Evolutionary conservation across 2,113 vertebrate genomes (phyloP), one percentile per base, ranked within the genome.

Genomic region (Cavia porcellus): DNA sequence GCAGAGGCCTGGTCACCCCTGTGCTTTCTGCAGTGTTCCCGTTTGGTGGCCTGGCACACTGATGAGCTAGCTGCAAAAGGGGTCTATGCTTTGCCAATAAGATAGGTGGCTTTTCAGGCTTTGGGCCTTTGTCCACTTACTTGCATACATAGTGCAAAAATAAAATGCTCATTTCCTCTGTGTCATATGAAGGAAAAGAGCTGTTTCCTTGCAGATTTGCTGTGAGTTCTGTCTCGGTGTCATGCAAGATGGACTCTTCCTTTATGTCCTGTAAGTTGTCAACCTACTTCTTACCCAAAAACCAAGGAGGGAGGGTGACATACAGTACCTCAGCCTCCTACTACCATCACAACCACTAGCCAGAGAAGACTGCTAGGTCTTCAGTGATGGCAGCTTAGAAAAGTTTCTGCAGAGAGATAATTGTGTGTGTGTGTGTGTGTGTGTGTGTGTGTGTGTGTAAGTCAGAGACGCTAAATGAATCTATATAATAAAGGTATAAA

Each of bases 391-490:
- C 52, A 70, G 87, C 32, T 45, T 5, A 38, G n/a, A 86, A 32
- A 1, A 82, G 11, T 45, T 86, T 95, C n/a, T 70, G 30, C 4
- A 84, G 45, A 74, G 81, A 50, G 81, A 50, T 15, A 55, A 45
- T 9, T 25, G 22, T 47, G 74, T 47, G 7, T 1, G 70, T 25
- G 22, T 47, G 74, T 47, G 38, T 45, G 72, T 77, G 7, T 1
- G 70, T 74, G 70, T 42, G 42, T 75, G 74, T 47, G 74, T 77
- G 74, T 66, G 14, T 52, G 30, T 74, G 62, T 74, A 86, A 92
- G 30, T 35, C 25, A 86, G 86, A 95, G 89, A 95, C 80, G 64
- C 55, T 83, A 89, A 86, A 92, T 64, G n/a, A 3, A 68, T 84
- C 74, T 47, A 62, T 86, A 35, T 22, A 77, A 38, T 61, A 88